Evolutionary conservation across 2,113 vertebrate species (phyloP).

Genomic region (Sphyrna mokarran): DNA sequence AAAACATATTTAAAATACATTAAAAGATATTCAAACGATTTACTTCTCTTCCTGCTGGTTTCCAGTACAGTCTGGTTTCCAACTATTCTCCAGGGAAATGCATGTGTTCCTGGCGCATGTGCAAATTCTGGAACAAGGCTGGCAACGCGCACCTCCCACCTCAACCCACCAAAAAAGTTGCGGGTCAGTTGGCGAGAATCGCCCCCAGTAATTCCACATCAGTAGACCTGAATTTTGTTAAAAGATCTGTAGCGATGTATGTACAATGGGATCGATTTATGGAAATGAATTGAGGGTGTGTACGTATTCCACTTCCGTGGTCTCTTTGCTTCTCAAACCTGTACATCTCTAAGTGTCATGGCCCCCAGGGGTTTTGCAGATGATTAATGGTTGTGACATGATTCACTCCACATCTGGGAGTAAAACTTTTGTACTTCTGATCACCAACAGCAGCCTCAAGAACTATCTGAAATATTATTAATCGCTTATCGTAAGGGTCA

Average conservation of each 20-base stretch:
- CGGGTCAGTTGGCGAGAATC: no score
- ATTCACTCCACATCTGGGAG: not conserved
- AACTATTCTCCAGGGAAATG: no score
- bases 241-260: not conserved
- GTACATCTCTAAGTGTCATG: not conserved
- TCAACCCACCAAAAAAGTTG: no score
- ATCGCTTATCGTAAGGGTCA: not conserved
- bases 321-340: not conserved
- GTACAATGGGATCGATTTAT: not conserved
- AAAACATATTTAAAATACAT: no score
- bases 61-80: no score
- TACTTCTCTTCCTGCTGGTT: no score
- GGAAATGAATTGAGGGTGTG: not conserved
- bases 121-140: no score
- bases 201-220: not conserved
- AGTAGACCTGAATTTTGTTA: not conserved
- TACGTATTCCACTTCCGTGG: not conserved
- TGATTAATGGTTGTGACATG: not conserved
- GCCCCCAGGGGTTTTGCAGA: not conserved
- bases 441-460: not conserved
- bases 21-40: no score
- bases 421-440: not conserved
- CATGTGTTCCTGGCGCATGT: no score
- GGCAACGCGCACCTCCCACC: no score
- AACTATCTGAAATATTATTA: not conserved